Conservation (phyloP, 2,797 vertebrate genomes). For the Gallinago stenura region DNA sequence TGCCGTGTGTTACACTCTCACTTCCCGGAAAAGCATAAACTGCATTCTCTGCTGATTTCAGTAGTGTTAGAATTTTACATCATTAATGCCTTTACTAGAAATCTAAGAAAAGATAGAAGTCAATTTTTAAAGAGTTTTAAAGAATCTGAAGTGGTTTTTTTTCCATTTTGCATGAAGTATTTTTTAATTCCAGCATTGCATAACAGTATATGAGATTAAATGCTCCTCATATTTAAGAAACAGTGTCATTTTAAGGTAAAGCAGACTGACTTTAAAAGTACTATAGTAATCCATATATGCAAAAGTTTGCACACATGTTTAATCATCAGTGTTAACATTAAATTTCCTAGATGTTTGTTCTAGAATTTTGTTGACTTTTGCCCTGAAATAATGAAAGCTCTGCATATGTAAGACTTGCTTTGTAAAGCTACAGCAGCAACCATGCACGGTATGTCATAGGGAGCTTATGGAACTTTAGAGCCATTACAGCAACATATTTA, state of each 20-base stretch:
- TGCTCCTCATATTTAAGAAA: neutral
- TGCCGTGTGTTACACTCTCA: neutral
- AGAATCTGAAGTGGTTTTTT: neutral
- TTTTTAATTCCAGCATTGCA: neutral
- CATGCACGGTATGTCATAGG: accelerated
- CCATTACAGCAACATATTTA: neutral
- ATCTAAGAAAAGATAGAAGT: neutral
- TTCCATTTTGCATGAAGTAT: neutral
- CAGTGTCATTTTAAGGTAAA: neutral
- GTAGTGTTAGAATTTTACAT: neutral
- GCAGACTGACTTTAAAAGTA: neutral
- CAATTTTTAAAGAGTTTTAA: neutral
- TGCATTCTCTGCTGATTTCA: neutral
- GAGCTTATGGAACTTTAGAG: neutral
- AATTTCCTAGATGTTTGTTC: neutral
- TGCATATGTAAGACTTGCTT: neutral
- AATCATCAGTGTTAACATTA: neutral
- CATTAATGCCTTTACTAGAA: neutral
- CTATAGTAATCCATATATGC: neutral
- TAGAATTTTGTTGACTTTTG: neutral
- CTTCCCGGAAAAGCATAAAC: neutral
- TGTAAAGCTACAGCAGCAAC: neutral
- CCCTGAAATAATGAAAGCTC: neutral
- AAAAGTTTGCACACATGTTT: neutral
- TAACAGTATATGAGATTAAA: neutral